These are phyloP conservation scores for Planococcus citri DNA, from an alignment of 1,140 invertebrate species.

Conservation along the genomic window DNA sequence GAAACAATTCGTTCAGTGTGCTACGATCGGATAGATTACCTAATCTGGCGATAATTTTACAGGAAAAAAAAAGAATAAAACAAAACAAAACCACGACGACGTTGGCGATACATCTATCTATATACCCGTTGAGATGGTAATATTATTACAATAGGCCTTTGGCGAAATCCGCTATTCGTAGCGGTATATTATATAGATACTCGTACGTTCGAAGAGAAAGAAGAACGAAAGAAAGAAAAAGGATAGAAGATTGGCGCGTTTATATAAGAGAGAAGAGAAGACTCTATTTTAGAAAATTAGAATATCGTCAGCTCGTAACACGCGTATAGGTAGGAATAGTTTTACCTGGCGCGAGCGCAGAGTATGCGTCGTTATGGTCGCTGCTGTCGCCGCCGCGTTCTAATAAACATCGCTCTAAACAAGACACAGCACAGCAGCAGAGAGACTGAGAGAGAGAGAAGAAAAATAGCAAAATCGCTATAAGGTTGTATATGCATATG, in stretches of 20 bases:
- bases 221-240: neutral
- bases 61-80: too few species aligned
- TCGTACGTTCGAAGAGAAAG: neutral
- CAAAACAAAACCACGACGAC: neutral
- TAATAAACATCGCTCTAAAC: neutral
- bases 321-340: neutral
- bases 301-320: conserved; percentile 1
- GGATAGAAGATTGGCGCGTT: too few species aligned
- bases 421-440: neutral
- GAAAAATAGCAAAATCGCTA: neutral
- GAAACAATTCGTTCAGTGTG: too few species aligned
- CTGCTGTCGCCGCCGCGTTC: neutral
- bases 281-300: conserved; percentile 1
- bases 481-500: too few species aligned
- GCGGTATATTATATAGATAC: neutral
- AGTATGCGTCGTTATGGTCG: too few species aligned
- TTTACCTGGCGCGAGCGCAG: neutral
- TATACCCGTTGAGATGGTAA: too few species aligned
- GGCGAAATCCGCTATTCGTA: neutral
- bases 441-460: neutral
- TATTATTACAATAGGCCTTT: neutral
- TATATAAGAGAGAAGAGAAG: too few species aligned
- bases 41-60: too few species aligned
- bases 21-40: too few species aligned
- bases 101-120: neutral